Evolutionary conservation across 1,140 invertebrate genomes (phyloP).

Genomic region (Drosophila repletoides): DNA sequence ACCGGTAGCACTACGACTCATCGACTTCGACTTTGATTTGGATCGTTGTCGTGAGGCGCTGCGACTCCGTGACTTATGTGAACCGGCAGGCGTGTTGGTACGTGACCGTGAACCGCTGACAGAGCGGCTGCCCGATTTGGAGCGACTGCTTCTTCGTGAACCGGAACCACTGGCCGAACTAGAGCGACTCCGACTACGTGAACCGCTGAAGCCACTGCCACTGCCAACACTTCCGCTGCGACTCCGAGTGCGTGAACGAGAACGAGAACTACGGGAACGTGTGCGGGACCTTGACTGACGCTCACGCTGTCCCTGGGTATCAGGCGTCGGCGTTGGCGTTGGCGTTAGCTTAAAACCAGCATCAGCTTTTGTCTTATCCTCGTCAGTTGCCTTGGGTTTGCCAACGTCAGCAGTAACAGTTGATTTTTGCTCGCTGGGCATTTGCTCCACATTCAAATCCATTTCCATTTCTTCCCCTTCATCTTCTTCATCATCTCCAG

Average conservation of each 20-base stretch:
- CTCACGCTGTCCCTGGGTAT: slow-evolving; percentile 80
- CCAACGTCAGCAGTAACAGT: slow-evolving; percentile 31
- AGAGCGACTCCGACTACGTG: slow-evolving; percentile 52
- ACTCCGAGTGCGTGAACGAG: slow-evolving; percentile 64
- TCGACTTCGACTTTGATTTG: slow-evolving; percentile 44
- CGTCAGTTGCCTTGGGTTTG: slow-evolving; percentile 71
- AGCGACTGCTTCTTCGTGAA: slow-evolving; percentile 59
- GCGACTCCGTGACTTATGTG: slow-evolving; percentile 56
- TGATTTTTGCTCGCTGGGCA: slow-evolving; percentile 61
- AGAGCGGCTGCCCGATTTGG: slow-evolving; percentile 78
- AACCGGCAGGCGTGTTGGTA: slow-evolving; percentile 43
- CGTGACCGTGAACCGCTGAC: slow-evolving; percentile 72
- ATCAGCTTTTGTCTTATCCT: slow-evolving; percentile 67
- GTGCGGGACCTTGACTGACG: slow-evolving; percentile 74
- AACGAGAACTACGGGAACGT: slow-evolving; percentile 34
- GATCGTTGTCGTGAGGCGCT: slow-evolving; percentile 62
- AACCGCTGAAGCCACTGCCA: slow-evolving; percentile 29
- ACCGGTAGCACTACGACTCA: slow-evolving; percentile 47
- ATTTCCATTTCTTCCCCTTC: slow-evolving; percentile 89
- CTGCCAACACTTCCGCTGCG: slow-evolving; percentile 38
- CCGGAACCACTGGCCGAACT: slow-evolving; percentile 81
- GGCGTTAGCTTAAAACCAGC: no score
- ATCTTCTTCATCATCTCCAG: slow-evolving; percentile 90
- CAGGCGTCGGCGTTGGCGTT: slow-evolving; percentile 75
- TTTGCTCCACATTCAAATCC: slow-evolving; percentile 87